These are phyloP conservation scores for Melanerpes formicivorus DNA, from an alignment of 2,113 vertebrate genomes.

Conservation along the genomic window DNA sequence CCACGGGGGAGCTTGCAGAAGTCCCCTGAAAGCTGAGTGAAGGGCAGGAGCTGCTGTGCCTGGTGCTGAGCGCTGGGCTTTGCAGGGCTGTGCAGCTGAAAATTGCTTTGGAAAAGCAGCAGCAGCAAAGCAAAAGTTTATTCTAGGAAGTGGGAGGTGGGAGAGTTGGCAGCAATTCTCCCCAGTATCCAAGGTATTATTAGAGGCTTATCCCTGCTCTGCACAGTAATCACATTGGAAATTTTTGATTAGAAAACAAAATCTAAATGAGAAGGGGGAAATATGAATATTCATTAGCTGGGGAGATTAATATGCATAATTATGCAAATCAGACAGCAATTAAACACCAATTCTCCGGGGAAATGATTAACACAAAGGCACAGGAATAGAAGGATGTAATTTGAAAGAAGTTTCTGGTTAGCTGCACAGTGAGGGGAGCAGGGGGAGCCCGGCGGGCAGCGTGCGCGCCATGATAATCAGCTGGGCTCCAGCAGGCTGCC, in stretches of 20 bases:
- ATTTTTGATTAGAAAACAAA: constrained; percentile 94
- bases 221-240: constrained; percentile 65
- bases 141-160: constrained; percentile 71
- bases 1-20: neutral
- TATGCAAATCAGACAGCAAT: constrained; percentile 96
- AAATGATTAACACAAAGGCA: constrained; percentile 74
- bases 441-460: constrained; percentile 12
- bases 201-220: constrained; percentile 65
- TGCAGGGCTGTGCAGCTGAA: constrained; percentile 58
- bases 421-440: constrained; percentile 58
- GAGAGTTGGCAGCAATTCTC: constrained; percentile 68
- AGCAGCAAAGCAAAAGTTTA: constrained; percentile 73
- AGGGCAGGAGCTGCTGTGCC: neutral
- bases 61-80: neutral
- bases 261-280: constrained; percentile 77
- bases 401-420: constrained; percentile 73
- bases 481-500: neutral
- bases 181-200: constrained; percentile 71
- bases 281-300: constrained; percentile 93
- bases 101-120: constrained; percentile 64
- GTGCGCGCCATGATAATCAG: constrained; percentile 65
- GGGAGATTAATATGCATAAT: constrained; percentile 94
- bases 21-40: neutral
- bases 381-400: constrained; percentile 65
- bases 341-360: constrained; percentile 82